Evolutionary conservation across 2,797 vertebrate species (phyloP).

Genomic region (Sebastes reedi): DNA sequence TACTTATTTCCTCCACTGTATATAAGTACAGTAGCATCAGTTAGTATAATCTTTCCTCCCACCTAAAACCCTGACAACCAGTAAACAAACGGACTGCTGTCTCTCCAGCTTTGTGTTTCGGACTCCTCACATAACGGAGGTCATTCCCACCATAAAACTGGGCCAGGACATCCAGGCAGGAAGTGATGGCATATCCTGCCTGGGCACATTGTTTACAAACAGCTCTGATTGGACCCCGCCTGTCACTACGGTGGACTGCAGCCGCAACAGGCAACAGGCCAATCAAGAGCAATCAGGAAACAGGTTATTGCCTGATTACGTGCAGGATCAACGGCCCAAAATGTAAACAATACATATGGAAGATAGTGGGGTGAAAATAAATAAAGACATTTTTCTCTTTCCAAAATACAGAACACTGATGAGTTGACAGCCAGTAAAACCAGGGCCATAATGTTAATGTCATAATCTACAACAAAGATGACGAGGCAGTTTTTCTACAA

Average conservation of each 20-base stretch:
- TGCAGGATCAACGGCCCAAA: not conserved
- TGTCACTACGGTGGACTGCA: conserved; percentile 14
- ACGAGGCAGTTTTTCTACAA: not conserved
- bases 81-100: conserved; percentile 20
- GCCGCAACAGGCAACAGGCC: conserved; percentile 40
- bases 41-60: conserved; percentile 1
- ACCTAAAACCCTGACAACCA: not conserved
- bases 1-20: too few relatives aligned
- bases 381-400: not conserved
- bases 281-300: conserved; percentile 56
- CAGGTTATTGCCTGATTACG: conserved; percentile 23
- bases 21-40: not conserved
- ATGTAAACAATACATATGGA: conserved; percentile 35
- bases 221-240: conserved; percentile 52
- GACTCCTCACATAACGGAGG: conserved; percentile 7
- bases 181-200: conserved; percentile 74
- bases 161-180: conserved; percentile 61
- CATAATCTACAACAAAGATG: not conserved
- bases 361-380: not conserved
- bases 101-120: not conserved
- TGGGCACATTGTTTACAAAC: conserved; percentile 73
- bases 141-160: conserved; percentile 69
- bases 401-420: not conserved
- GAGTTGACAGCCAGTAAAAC: not conserved
- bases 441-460: not conserved